Evolutionary conservation across 2,888 invertebrate genomes (phyloP), one percentile per base, ranked within the genome.

Genomic region (Cabera pusaria): DNA sequence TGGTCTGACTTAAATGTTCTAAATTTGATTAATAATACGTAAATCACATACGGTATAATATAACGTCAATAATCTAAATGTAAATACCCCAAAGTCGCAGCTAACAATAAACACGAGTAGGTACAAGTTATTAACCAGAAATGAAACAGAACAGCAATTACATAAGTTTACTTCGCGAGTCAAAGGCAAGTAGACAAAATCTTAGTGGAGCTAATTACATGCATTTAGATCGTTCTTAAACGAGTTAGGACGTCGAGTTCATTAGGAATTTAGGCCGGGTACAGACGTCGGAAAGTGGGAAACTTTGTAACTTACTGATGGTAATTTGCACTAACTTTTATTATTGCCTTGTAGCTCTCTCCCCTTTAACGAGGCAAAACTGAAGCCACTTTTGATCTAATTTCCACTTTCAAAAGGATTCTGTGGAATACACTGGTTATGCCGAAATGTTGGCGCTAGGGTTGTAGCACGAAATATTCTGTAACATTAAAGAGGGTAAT

Each of bases 291-390:
- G 44, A 37, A 55, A 59, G 49, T 54, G 44, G 54, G 36, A 50
- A 58, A 61, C 57, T 59, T 62, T 33, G 51, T 49, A 50, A 56
- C 45, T 44, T 47, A 48, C 50, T 55, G 47, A 59, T 49, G 55
- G 41, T 56, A 48, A 59, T 51, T 57, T 44, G 37, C 49, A 49
- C 57, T 49, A 58, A 65, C 52, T 64, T 60, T 53, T 51, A 51
- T 50, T 49, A 52, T 49, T 46, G 49, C 44, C 49, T 52, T 49
- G 49, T 47, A 49, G 36, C 38, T 29, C 39, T 31, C 9, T 10
- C 22, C 23, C 32, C 9, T 31, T 35, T 36, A 42, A 42, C 35
- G 31, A 42, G 41, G 41, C 31, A 14, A 34, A 26, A 22, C 26
- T 35, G 26, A 31, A 31, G 25, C 31, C 41, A 19, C 25, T 36